These are phyloP conservation scores for Istiophorus platypterus DNA, from an alignment of 2,113 vertebrate genomes.

Conservation along the genomic window DNA sequence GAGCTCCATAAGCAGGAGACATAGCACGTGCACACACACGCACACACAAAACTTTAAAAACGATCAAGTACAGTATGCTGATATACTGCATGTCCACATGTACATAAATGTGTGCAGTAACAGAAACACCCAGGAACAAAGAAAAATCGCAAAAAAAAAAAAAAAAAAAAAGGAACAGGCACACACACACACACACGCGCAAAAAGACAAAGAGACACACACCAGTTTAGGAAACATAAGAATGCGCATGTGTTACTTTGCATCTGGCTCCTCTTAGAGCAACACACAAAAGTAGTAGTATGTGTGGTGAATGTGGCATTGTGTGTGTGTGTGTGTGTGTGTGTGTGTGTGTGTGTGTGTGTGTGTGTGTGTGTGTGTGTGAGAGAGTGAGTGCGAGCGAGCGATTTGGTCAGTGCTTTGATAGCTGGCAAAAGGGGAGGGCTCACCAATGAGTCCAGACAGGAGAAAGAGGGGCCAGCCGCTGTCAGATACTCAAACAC, in stretches of 20 bases:
- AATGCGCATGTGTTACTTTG: conserved; percentile 54
- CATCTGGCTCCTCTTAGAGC: conserved; percentile 83
- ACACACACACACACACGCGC: conserved; percentile 21
- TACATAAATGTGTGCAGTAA: conserved; percentile 5
- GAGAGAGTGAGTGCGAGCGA: conserved; percentile 53
- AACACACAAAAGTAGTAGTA: conserved; percentile 77
- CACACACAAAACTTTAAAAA: conserved; percentile 7
- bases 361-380: conserved; percentile 36
- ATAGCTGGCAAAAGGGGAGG: conserved; percentile 68
- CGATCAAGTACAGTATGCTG: neutral
- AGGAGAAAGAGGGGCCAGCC: conserved; percentile 39
- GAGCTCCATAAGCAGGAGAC: conserved; percentile 39
- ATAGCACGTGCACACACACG: neutral
- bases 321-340: conserved; percentile 47
- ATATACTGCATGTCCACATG: conserved; percentile 4
- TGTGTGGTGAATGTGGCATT: conserved; percentile 61
- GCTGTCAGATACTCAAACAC: conserved; percentile 77
- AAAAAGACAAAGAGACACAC: neutral
- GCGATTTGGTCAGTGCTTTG: conserved; percentile 75
- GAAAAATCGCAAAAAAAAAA: conserved; percentile 9
- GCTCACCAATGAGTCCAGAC: conserved; percentile 51
- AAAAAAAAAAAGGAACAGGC: conserved; percentile 9
- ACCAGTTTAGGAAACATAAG: conserved; percentile 48
- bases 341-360: conserved; percentile 44
- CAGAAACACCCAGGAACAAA: conserved; percentile 50